phyloP scores from a whole-genome alignment of 2,113 vertebrate genomes.

The Lagopus muta region DNA sequence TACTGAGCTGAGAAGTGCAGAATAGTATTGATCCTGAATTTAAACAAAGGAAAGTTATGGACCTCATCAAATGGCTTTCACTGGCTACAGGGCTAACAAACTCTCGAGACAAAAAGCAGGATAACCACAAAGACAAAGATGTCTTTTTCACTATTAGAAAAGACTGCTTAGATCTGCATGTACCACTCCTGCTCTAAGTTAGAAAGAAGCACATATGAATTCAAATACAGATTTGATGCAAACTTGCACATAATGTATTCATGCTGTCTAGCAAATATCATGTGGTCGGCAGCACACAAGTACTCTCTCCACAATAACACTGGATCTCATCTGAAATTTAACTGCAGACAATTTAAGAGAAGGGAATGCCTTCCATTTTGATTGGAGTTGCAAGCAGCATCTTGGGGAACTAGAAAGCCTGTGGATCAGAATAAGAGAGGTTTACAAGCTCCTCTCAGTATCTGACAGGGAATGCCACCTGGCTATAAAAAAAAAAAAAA shows the following conservation, averaged over 20 bases:
- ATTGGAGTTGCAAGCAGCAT: conserved; percentile 46
- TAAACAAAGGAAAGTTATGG: neutral
- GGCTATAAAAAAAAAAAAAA: neutral
- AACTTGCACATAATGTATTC: neutral
- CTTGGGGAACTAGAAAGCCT: conserved; percentile 29
- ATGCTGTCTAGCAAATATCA: neutral
- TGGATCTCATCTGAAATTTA: neutral
- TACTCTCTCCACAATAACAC: neutral
- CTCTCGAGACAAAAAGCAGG: neutral
- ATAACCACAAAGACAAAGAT: neutral
- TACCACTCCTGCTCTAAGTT: neutral
- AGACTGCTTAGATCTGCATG: neutral
- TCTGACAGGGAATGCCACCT: neutral
- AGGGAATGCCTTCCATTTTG: conserved; percentile 45
- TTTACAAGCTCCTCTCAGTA: neutral
- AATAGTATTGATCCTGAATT: neutral
- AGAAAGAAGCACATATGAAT: neutral
- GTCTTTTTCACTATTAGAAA: neutral
- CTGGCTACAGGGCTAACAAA: neutral
- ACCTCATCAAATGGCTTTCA: neutral
- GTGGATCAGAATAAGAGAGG: neutral
- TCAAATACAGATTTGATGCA: neutral
- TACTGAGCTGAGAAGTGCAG: neutral
- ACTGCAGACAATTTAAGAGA: neutral
- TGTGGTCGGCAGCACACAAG: neutral